Percentiles rank a stretch among this genome's conserved stretches.
Evolutionary conservation across 2,888 invertebrate species (phyloP).

Genomic region (Harmothoe impar): DNA sequence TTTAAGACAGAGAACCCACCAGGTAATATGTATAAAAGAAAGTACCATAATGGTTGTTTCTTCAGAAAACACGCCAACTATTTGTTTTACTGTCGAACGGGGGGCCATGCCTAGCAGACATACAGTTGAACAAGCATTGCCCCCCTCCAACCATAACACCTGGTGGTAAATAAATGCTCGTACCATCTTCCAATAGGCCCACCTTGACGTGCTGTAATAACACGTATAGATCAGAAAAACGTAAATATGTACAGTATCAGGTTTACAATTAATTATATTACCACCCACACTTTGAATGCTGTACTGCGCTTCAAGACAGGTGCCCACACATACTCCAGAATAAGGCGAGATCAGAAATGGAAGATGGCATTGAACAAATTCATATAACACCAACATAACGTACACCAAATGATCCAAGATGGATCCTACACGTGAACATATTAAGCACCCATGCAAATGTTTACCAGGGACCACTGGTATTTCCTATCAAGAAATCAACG

Average conservation of each 20-base stretch:
- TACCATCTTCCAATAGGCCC: not conserved
- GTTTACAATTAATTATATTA: not conserved
- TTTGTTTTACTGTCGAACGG: constrained; percentile 24
- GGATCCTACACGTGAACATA: not conserved
- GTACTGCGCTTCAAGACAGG: not conserved
- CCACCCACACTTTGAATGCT: not conserved
- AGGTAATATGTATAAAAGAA: constrained; percentile 61
- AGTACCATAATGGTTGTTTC: constrained; percentile 58
- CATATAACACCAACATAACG: not conserved
- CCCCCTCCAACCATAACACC: constrained; percentile 27
- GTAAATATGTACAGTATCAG: not conserved
- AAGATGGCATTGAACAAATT: too few relatives aligned
- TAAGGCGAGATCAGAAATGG: too few relatives aligned
- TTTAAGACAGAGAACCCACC: constrained; percentile 32
- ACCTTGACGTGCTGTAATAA: constrained; percentile 8
- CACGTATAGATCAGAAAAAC: not conserved
- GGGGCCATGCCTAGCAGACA: constrained; percentile 23
- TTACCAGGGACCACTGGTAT: not conserved
- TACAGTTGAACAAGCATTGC: constrained; percentile 51
- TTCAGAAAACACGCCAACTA: constrained; percentile 31
- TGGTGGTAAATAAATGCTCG: constrained; percentile 9
- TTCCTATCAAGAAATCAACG: constrained; percentile 2
- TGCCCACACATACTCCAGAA: not conserved
- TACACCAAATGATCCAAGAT: not conserved
- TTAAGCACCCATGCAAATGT: constrained; percentile 10